A percentile compares a stretch with the other conserved stretches of the same genome.
Conservation (phyloP, 2,888 invertebrate species). For the Troides aeacus region DNA sequence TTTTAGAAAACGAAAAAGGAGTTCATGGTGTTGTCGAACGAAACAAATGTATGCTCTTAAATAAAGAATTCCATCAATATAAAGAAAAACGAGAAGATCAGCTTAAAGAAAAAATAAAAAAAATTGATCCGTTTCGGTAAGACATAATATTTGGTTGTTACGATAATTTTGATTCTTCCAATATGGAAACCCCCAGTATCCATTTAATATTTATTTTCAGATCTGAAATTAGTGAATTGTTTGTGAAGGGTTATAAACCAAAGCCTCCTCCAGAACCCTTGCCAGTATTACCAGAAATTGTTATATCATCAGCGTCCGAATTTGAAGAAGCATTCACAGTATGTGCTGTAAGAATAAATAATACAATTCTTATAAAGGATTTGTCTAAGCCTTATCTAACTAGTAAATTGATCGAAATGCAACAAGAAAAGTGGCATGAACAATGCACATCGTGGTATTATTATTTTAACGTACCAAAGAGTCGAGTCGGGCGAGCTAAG, state of each 20-base stretch:
- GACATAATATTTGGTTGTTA: background rate
- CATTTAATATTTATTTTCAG: conserved; percentile 46
- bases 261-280: conserved; percentile 46
- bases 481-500: conserved; percentile 56
- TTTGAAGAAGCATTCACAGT: conserved; percentile 38
- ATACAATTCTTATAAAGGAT: conserved; percentile 56
- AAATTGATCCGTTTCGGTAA: conserved; percentile 64
- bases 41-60: conserved; percentile 40
- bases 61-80: conserved; percentile 54
- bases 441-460: conserved; percentile 61
- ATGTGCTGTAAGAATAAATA: conserved; percentile 64
- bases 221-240: conserved; percentile 49
- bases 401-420: conserved; percentile 41
- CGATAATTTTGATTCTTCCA: too few species aligned
- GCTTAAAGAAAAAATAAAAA: conserved; percentile 48
- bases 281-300: conserved; percentile 50
- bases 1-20: conserved; percentile 59
- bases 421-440: conserved; percentile 50
- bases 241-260: conserved; percentile 60
- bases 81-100: conserved; percentile 51
- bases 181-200: background rate
- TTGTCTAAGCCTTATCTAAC: conserved; percentile 44
- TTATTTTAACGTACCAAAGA: conserved; percentile 62
- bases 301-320: conserved; percentile 33
- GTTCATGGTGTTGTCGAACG: conserved; percentile 48